Evolutionary conservation across 2,888 invertebrate genomes (phyloP), one percentile per base, ranked within the genome.

Genomic region (Drosophila helvetica): DNA sequence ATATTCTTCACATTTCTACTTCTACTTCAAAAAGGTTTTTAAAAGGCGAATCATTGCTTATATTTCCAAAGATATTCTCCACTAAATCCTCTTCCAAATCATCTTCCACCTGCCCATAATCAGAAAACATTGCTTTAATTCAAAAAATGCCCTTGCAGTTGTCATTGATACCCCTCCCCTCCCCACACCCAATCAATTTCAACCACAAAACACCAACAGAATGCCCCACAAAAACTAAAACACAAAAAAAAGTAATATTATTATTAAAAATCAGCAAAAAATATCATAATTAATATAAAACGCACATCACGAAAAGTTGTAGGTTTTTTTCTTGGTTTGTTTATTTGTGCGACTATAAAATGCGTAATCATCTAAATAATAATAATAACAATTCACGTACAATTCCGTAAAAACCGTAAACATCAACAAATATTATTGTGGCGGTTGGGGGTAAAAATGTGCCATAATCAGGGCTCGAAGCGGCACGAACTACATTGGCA

Each of bases 361-460:
- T 54, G 72, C 80, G 77, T 74, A 79, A 85, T 87, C 86, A 79
- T 68, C 61, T 64, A 55, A 72, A 65, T 78, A 80, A 73, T 73
- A 75, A 60, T 54, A 78, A 67, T 51, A 62, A 67, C 62, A 67
- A 64, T 55, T 51, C 74, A 68, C 75, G 56, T 67, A 57, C 54
- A n/a, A 38, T 7, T 67, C 57, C 25, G 60, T 62, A 1, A n/a
- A 38, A 7, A 7, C n/a, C 38, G 38, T n/a, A 38, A 38, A 38
- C 38, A 38, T n/a, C 56, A 77, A 52, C 59, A 60, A 10, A 61
- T 61, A 79, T 75, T 65, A 58, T 80, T 70, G 47, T 66, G 79
- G 85, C 2, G 25, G 67, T 63, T 69, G 73, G 63, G 73, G 66
- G 61, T 62, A 80, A 80, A 83, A 69, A 86, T 15, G 38, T 2